phyloP scores from a whole-genome alignment of 2,797 vertebrate species.

The Urophycis tenuis region DNA sequence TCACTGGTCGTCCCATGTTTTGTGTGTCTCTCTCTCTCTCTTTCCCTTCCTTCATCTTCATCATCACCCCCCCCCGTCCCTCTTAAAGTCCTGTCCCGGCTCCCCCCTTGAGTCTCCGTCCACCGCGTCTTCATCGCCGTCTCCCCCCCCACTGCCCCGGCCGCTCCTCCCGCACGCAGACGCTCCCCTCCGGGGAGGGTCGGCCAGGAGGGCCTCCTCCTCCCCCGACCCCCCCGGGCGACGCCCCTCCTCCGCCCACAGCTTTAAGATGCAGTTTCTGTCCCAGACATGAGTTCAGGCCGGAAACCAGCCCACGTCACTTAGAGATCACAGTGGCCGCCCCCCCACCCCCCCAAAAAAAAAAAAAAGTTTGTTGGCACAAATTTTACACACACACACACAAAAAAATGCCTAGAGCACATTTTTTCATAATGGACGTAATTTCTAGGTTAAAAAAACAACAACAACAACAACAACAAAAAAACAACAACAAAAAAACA shows the following conservation, averaged over 20 bases:
- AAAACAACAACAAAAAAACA: neutral
- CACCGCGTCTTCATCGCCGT: neutral
- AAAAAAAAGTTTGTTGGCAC: too few relatives aligned
- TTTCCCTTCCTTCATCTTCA: constrained; percentile 54
- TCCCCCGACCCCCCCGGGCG: neutral
- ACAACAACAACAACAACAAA: constrained; percentile 18
- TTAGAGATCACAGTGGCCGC: neutral
- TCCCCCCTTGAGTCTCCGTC: constrained; percentile 22
- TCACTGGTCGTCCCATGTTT: neutral
- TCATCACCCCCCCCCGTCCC: constrained; percentile 31
- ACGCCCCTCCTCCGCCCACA: neutral
- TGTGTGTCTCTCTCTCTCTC: constrained; percentile 60
- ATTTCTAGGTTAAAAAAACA: constrained; percentile 26
- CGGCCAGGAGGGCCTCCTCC: neutral
- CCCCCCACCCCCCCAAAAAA: too few relatives aligned
- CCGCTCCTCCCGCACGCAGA: neutral
- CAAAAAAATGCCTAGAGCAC: constrained; percentile 23
- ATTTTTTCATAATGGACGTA: constrained; percentile 22
- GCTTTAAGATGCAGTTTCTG: neutral
- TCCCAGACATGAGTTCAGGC: neutral
- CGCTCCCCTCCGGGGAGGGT: neutral
- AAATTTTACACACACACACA: neutral
- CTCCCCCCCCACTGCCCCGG: neutral
- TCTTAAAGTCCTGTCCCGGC: constrained; percentile 21
- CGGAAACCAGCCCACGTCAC: neutral